Evolutionary conservation across 2,113 vertebrate species (phyloP), one percentile per base, ranked within the genome.

Genomic region (Procapra przewalskii): DNA sequence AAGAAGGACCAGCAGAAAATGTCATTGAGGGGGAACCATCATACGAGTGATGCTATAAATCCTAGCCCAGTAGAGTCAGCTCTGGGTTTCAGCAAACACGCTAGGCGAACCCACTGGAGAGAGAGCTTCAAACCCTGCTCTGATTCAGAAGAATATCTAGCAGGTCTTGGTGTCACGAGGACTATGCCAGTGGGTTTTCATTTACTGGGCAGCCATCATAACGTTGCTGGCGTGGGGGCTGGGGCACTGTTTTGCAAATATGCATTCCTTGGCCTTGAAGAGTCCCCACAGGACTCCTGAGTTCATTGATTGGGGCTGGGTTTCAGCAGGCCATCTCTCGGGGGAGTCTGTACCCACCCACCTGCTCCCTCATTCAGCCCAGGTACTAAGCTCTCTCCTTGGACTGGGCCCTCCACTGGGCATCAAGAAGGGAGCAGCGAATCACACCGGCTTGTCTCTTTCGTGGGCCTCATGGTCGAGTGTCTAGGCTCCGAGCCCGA

Each of bases 261-360:
- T 14, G 19, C 4, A 6, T 33, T 29, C 86, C 4, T 0, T 57
- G 7, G 5, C 71, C 87, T 43, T 23, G 10, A n/a, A 12, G 54
- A 64, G 50, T 54, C 29, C 43, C 59, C 29, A 9, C 0, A 3
- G 45, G n/a, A 23, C 21, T 23, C 23, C 36, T 27, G 15, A 31
- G 54, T 45, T 77, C 45, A 5, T 8, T 33, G n/a, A 12, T 8
- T 9, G 19, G 60, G 62, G 19, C 5, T 48, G 67, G 52, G 59
- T 8, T 19, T 13, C 23, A 3, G 19, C 45, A 52, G 48, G 71
- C 50, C 95, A 25, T 1, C 0, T 1, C 52, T 4, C 1, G 6
- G n/a, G 9, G 48, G 19, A 50, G 79, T 29, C n/a, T 29, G 19
- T 33, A 23, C 67, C 29, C 14, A 33, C 1, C 31, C 88, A 4